A percentile compares a stretch with the other conserved stretches of the same genome.
Evolutionary conservation across 2,113 vertebrate species (phyloP).

Genomic region (Pollimyrus isidori): DNA sequence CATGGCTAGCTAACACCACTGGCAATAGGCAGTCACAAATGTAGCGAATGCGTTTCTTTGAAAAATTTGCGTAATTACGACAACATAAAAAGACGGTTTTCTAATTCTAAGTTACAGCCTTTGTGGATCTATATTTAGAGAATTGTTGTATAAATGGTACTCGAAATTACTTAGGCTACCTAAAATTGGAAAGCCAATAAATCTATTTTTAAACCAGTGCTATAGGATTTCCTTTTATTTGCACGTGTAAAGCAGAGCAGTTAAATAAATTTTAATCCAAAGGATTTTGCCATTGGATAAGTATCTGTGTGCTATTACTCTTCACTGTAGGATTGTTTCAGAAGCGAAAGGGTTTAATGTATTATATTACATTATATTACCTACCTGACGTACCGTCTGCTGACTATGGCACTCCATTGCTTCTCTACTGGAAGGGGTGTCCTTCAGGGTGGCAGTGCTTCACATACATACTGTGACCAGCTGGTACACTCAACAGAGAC

Average conservation of each 20-base stretch:
- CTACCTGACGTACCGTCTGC: neutral
- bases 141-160: neutral
- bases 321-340: neutral
- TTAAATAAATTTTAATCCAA: neutral
- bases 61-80: conserved; percentile 24
- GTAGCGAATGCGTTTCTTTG: conserved; percentile 14
- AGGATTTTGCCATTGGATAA: neutral
- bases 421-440: neutral
- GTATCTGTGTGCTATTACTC: neutral
- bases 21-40: conserved; percentile 8
- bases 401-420: neutral
- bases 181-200: conserved; percentile 6
- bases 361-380: neutral
- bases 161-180: conserved; percentile 17
- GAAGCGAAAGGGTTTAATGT: neutral
- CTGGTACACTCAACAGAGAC: neutral
- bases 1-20: conserved; percentile 20
- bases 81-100: conserved; percentile 27
- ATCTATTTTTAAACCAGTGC: neutral
- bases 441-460: neutral
- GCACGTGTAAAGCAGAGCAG: neutral
- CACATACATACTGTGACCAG: neutral
- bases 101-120: conserved; percentile 18
- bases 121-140: conserved; percentile 22
- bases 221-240: neutral